These are phyloP conservation scores for Lepidocyrtoides sp. DNA, from an alignment of 2,888 invertebrate species.

Conservation along the genomic window DNA sequence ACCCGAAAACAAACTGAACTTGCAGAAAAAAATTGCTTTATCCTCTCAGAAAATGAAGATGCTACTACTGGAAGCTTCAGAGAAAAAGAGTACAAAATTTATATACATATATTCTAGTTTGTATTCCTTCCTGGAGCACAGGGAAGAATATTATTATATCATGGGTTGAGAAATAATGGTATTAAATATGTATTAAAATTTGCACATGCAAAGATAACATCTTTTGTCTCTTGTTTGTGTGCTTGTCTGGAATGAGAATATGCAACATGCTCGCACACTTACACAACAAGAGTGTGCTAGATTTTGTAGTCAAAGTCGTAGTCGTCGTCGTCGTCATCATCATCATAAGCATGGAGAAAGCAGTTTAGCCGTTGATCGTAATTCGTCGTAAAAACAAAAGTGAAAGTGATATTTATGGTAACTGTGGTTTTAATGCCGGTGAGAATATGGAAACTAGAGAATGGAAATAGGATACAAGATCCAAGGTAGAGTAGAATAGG, in stretches of 20 bases:
- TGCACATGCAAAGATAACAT: slow-evolving; percentile 20
- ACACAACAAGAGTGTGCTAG: no score
- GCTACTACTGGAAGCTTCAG: no score
- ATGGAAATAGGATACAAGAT: background rate
- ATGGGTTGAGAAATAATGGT: background rate
- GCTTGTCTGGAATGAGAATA: background rate
- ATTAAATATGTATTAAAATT: slow-evolving; percentile 51
- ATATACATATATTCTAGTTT: no score
- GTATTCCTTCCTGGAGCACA: no score
- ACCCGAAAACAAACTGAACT: background rate
- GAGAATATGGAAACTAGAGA: slow-evolving; percentile 5
- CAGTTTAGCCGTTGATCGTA: background rate
- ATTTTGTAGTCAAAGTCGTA: no score
- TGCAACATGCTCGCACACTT: slow-evolving; percentile 7
- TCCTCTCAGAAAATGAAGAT: slow-evolving; percentile 16
- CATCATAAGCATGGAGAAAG: slow-evolving; percentile 13
- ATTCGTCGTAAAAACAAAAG: slow-evolving; percentile 40
- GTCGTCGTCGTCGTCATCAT: no score
- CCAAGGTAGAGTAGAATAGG: no score
- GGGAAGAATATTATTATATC: background rate
- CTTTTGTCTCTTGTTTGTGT: no score
- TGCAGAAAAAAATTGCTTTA: slow-evolving; percentile 5
- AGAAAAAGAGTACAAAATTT: no score
- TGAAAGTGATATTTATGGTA: slow-evolving; percentile 55
- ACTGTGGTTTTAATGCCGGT: slow-evolving; percentile 43